Evolutionary conservation across 1,140 invertebrate genomes (phyloP), one percentile per base, ranked within the genome.

Genomic region (Polypedilum pembai): DNA sequence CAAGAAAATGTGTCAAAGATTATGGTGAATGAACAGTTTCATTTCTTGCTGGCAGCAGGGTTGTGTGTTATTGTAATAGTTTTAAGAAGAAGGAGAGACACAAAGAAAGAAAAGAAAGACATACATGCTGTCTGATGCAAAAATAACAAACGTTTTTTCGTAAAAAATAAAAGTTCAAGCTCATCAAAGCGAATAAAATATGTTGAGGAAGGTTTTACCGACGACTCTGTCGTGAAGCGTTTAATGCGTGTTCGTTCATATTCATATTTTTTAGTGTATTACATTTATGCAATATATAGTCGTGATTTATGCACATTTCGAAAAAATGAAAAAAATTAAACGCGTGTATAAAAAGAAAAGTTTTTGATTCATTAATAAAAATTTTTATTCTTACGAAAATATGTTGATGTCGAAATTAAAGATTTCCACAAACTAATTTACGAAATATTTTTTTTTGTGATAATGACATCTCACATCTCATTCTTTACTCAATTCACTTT

Each of bases 131-230:
- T 4, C 45, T n/a, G 45, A 56, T 56, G 45, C 45, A 56, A 56
- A 56, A 56, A 56, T 15, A n/a, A 33, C 24, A 33, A 33, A 33
- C 24, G 24, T 33, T 33, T 33, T 33, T 69, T 69, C 17, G 45
- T 56, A 10, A 18, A 69, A 69, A 69, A 69, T 10, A 69, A 69
- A 69, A 69, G 65, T 69, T 69, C 65, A 69, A 69, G 65, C 65
- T 69, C 65, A 69, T 18, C 17, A 18, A 69, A 69, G 17, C 65
- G 65, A 69, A 69, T 69, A 69, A 69, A n/a, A 69, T 20, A 18
- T 56, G 45, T 56, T 56, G 45, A 56, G 45, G 45, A 56, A 56
- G 45, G 45, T 56, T 56, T n/a, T n/a, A 56, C n/a, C 45, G n/a
- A 56, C n/a, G 45, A 56, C 45, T 12, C 12, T n/a, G 12, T 56